Conservation (phyloP, 2,113 vertebrate genomes). For the Anseranas semipalmata region DNA sequence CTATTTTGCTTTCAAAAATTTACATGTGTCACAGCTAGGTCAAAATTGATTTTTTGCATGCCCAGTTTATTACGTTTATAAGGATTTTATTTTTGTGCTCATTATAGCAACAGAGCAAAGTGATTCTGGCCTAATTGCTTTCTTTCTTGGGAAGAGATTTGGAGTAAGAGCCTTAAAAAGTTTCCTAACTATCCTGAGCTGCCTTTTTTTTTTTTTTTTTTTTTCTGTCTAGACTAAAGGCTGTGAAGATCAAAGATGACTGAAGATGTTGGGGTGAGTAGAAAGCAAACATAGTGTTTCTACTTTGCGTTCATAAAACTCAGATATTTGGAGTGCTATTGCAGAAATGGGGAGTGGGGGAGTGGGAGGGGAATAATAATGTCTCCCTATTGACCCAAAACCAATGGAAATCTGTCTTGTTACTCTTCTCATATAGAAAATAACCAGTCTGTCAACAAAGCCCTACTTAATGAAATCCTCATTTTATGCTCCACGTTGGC, state of each 20-base stretch:
- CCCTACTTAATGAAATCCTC: slow-evolving; percentile 40
- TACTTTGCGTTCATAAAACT: neutral
- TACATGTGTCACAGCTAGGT: neutral
- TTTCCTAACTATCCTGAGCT: neutral
- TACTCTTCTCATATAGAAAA: slow-evolving; percentile 35
- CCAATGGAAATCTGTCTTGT: slow-evolving; percentile 21
- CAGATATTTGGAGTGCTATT: neutral
- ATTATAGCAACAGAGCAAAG: neutral
- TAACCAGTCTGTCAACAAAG: slow-evolving; percentile 60
- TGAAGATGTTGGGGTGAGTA: neutral
- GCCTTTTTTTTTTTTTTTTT: neutral
- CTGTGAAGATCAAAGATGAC: neutral
- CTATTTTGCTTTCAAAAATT: slow-evolving; percentile 1
- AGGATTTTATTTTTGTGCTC: neutral
- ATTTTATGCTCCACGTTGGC: neutral
- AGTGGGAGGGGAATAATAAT: too few species aligned
- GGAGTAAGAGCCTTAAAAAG: neutral
- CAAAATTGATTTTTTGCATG: slow-evolving; percentile 23
- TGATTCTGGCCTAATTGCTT: neutral
- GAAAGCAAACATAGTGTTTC: neutral
- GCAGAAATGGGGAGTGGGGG: neutral
- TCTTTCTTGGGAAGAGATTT: neutral
- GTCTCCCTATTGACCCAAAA: slow-evolving; percentile 19
- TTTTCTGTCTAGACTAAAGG: neutral
- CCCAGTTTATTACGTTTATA: neutral